A percentile compares a stretch with the other conserved stretches of the same genome.
These are phyloP conservation scores for Acanthosepion pharaonis DNA, from an alignment of 2,888 invertebrate species.

Conservation along the genomic window DNA sequence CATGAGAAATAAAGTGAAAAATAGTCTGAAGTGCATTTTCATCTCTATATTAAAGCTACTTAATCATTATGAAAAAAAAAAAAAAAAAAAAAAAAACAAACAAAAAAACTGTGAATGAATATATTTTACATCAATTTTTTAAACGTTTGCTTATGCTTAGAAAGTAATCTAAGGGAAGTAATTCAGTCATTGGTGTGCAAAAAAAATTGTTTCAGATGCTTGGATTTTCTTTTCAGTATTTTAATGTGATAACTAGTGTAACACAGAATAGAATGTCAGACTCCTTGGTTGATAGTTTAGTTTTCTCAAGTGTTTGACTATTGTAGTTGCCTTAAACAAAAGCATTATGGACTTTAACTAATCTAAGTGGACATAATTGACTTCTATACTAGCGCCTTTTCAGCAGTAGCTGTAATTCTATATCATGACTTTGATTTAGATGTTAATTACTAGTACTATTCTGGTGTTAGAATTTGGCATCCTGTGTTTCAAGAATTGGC, in stretches of 20 bases:
- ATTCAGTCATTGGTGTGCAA: too few species aligned
- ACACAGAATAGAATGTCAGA: background rate
- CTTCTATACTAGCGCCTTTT: background rate
- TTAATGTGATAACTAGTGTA: background rate
- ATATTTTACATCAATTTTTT: too few species aligned
- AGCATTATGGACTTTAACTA: background rate
- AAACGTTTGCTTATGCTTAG: too few species aligned
- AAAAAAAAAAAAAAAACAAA: too few species aligned
- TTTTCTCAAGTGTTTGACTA: background rate
- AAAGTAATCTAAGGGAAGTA: too few species aligned
- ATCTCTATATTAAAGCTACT: too few species aligned
- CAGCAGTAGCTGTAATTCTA: background rate
- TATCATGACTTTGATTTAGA: background rate
- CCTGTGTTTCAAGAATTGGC: slow-evolving; percentile 20
- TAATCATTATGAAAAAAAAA: too few species aligned
- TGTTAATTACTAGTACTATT: background rate
- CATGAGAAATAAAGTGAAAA: too few species aligned
- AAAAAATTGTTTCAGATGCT: too few species aligned
- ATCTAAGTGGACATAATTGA: background rate
- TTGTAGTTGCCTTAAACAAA: background rate
- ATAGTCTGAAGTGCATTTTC: too few species aligned
- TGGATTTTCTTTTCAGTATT: too few species aligned
- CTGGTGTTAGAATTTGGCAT: background rate
- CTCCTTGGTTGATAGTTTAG: background rate
- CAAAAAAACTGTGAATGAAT: too few species aligned